Conservation (phyloP, 2,888 invertebrate genomes). For the Sinopyrophorus schimmeli region DNA sequence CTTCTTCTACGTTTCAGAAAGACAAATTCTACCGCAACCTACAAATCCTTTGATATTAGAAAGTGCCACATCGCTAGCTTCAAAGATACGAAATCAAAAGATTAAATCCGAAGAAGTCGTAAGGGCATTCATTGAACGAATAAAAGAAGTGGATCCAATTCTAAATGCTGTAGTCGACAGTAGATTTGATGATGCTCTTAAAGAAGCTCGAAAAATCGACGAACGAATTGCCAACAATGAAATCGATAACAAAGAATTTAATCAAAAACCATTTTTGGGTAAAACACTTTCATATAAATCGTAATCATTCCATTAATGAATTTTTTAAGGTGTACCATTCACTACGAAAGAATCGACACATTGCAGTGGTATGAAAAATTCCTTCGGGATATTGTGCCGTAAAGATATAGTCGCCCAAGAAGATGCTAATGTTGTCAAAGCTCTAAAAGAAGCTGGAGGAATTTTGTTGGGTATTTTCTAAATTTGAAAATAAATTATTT, state of each 20-base stretch:
- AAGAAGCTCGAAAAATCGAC: constrained; percentile 78
- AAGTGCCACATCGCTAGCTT: constrained; percentile 70
- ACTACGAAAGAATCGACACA: constrained; percentile 89
- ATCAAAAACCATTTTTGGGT: constrained; percentile 77
- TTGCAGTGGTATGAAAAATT: constrained; percentile 71
- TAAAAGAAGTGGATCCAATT: constrained; percentile 71
- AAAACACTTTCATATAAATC: too few species aligned
- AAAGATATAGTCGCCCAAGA: constrained; percentile 63
- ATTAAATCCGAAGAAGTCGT: constrained; percentile 72
- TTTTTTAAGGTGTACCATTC: constrained; percentile 79
- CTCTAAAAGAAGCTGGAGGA: constrained; percentile 78
- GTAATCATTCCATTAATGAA: background rate
- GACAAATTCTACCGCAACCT: constrained; percentile 51
- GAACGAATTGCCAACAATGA: constrained; percentile 62
- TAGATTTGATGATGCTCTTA: constrained; percentile 74
- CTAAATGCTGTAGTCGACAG: constrained; percentile 85
- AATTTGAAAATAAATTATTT: background rate
- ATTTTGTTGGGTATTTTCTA: constrained; percentile 71
- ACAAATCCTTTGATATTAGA: constrained; percentile 58
- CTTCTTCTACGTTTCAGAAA: constrained; percentile 52
- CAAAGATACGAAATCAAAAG: constrained; percentile 66
- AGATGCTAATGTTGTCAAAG: constrained; percentile 78
- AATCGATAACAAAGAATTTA: constrained; percentile 65
- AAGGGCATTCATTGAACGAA: constrained; percentile 73
- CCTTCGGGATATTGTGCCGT: constrained; percentile 69